phyloP scores from a whole-genome alignment of 2,888 invertebrate species.

The Oligia fasciuncula region DNA sequence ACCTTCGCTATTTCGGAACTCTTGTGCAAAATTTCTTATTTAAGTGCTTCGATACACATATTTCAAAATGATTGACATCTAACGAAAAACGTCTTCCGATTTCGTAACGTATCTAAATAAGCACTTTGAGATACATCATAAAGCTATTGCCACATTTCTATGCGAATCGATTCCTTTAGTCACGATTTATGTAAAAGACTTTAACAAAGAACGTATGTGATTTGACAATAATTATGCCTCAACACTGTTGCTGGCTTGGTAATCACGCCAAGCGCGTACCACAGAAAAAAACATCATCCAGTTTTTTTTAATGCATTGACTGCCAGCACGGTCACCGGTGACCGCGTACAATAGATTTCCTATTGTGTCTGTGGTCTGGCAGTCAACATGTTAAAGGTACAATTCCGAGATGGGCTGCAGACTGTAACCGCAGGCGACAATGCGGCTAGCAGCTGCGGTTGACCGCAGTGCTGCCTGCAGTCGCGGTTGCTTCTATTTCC shows the following conservation, averaged over 20 bases:
- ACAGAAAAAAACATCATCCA: neutral
- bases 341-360: too few relatives aligned
- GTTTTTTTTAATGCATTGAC: too few relatives aligned
- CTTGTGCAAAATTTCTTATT: neutral
- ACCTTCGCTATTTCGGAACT: neutral
- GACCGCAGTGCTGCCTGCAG: too few relatives aligned
- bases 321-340: too few relatives aligned
- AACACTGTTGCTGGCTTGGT: neutral
- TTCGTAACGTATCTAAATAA: neutral
- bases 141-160: neutral
- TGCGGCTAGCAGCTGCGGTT: too few relatives aligned
- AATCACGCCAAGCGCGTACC: neutral
- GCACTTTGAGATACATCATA: neutral
- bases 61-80: neutral
- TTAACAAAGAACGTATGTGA: neutral
- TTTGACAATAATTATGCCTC: neutral
- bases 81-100: neutral
- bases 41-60: neutral
- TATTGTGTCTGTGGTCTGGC: too few relatives aligned
- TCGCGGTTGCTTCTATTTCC: too few relatives aligned
- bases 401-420: too few relatives aligned
- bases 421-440: too few relatives aligned
- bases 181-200: slow-evolving; percentile 21
- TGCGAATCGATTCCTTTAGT: slow-evolving; percentile 10
- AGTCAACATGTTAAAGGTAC: too few relatives aligned